Conservation (phyloP, 2,888 invertebrate genomes). For the Hyposoter dolosus region DNA sequence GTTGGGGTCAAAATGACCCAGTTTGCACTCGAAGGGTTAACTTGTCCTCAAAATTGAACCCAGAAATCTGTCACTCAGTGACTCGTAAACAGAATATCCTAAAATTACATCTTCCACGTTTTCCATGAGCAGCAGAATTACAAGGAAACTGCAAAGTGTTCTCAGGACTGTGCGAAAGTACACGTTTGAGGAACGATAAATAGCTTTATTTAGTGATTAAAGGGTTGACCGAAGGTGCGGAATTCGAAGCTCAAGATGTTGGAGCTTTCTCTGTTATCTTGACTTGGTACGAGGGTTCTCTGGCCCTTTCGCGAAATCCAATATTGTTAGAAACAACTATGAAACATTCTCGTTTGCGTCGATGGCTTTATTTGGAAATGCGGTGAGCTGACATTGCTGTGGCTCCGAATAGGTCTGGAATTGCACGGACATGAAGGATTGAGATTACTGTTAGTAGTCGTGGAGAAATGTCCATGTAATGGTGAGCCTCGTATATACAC, state of each 20-base stretch:
- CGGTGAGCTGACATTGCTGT: conserved; percentile 40
- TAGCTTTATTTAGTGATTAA: conserved; percentile 2
- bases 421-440: conserved; percentile 24
- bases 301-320: conserved; percentile 26
- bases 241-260: not conserved
- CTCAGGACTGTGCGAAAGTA: not conserved
- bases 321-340: conserved; percentile 52
- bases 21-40: too few species aligned
- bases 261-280: conserved; percentile 9
- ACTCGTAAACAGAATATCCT: not conserved
- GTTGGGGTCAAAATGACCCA: too few species aligned
- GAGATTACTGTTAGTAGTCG: conserved; percentile 34
- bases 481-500: not conserved
- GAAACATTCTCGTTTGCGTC: conserved; percentile 29
- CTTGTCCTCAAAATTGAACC: too few species aligned
- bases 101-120: too few species aligned
- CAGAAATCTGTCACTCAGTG: not conserved
- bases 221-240: not conserved
- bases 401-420: conserved; percentile 16
- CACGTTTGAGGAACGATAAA: not conserved
- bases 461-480: not conserved
- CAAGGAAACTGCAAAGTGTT: not conserved
- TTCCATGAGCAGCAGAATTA: not conserved
- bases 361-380: conserved; percentile 24
- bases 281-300: conserved; percentile 2